These are phyloP conservation scores for Polydrusus tereticollis DNA, from an alignment of 2,888 invertebrate genomes.

Conservation along the genomic window DNA sequence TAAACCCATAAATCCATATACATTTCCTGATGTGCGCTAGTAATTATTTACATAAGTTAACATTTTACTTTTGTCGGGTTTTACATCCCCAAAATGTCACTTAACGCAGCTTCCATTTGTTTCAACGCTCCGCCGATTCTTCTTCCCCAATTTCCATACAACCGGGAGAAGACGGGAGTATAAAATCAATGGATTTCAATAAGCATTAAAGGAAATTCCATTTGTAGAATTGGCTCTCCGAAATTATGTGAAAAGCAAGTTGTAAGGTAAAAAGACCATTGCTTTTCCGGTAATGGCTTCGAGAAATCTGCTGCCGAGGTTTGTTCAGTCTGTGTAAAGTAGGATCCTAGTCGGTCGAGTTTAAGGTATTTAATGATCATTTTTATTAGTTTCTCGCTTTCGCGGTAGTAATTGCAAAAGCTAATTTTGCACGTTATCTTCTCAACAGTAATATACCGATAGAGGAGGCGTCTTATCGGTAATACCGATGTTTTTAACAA, in stretches of 20 bases:
- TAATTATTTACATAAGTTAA: no score
- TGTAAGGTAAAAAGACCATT: neutral
- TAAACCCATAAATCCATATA: no score
- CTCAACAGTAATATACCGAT: no score
- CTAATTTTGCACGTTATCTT: no score
- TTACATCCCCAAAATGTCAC: neutral
- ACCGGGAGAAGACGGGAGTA: neutral
- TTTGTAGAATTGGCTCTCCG: constrained; percentile 9
- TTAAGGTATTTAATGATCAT: no score
- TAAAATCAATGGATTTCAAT: constrained; percentile 7
- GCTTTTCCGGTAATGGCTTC: neutral
- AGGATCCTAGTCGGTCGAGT: neutral
- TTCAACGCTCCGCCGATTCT: neutral
- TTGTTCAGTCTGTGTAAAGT: neutral
- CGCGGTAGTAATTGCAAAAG: no score
- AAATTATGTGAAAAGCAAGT: constrained; percentile 9
- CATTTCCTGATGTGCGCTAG: no score
- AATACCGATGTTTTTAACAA: no score
- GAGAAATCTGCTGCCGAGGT: neutral
- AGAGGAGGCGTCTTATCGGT: no score
- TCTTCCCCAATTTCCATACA: neutral
- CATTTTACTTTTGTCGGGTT: no score
- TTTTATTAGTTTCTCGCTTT: no score
- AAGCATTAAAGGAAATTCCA: constrained; percentile 9
- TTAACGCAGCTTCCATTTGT: neutral